phyloP scores from a whole-genome alignment of 2,888 invertebrate species.

The Heliconius sara region DNA sequence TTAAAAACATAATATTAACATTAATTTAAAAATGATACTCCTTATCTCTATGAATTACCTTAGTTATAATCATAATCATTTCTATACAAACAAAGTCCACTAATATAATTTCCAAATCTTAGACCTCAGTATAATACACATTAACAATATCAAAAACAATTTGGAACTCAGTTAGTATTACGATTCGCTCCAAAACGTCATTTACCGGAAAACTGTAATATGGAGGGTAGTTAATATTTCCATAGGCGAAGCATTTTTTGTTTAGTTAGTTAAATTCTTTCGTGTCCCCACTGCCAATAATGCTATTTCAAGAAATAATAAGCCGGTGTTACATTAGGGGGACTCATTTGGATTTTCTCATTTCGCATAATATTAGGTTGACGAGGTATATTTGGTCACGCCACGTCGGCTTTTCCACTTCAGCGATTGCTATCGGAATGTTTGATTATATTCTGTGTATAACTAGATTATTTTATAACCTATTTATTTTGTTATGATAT shows the following conservation, averaged over 20 bases:
- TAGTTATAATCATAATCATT: neutral
- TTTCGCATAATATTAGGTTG: constrained; percentile 66
- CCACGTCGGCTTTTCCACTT: constrained; percentile 57
- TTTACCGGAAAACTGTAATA: constrained; percentile 36
- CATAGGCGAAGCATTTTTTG: constrained; percentile 43
- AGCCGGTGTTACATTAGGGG: constrained; percentile 58
- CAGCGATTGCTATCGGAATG: constrained; percentile 52
- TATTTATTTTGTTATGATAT: constrained; percentile 14
- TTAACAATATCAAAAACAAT: constrained; percentile 19
- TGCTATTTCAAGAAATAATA: constrained; percentile 60
- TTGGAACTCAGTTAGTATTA: neutral
- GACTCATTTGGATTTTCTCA: constrained; percentile 64
- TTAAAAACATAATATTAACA: no score
- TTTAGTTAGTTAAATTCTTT: constrained; percentile 49
- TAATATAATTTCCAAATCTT: neutral
- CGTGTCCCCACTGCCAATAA: constrained; percentile 53
- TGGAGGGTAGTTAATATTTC: constrained; percentile 34
- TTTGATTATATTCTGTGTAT: constrained; percentile 46
- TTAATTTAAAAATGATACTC: neutral
- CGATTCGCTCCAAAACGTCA: constrained; percentile 23
- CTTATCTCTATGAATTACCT: neutral
- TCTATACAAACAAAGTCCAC: neutral
- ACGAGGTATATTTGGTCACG: constrained; percentile 63
- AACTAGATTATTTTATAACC: constrained; percentile 38
- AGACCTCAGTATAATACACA: neutral